A percentile compares a stretch with the other conserved stretches of the same genome.
phyloP scores from a whole-genome alignment of 2,797 vertebrate genomes.

The Hydrolagus colliei region DNA sequence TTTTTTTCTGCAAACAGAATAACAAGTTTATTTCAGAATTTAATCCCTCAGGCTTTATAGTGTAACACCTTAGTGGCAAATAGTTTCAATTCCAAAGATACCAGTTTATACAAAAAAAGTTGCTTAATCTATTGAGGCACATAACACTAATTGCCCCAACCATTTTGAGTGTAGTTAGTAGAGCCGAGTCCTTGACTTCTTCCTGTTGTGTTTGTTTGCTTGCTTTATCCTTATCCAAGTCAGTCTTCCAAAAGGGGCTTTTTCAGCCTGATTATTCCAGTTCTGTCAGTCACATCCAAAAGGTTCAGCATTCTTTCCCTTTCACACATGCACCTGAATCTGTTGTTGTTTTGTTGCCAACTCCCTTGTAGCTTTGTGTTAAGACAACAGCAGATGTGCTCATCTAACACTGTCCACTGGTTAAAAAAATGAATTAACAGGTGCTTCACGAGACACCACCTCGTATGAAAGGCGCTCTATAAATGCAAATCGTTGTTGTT shows the following conservation, averaged over 20 bases:
- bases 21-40: slow-evolving; percentile 5
- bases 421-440: neutral
- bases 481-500: too few species aligned
- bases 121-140: neutral
- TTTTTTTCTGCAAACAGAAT: neutral
- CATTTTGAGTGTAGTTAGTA: too few species aligned
- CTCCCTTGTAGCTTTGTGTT: neutral
- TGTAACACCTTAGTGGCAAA: slow-evolving; percentile 3
- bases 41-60: neutral
- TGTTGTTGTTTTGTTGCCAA: too few species aligned
- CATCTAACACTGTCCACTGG: neutral
- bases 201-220: too few species aligned
- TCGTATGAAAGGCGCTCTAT: too few species aligned
- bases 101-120: neutral
- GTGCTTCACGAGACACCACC: neutral
- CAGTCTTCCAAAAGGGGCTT: too few species aligned
- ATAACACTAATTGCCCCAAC: neutral
- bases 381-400: neutral
- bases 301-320: too few species aligned
- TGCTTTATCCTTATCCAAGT: too few species aligned
- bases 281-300: too few species aligned
- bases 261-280: too few species aligned
- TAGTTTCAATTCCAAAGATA: neutral
- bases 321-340: too few species aligned
- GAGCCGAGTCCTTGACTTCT: too few species aligned